These are phyloP conservation scores for Chrysotoxum bicinctum DNA, from an alignment of 2,888 invertebrate species.

Conservation along the genomic window DNA sequence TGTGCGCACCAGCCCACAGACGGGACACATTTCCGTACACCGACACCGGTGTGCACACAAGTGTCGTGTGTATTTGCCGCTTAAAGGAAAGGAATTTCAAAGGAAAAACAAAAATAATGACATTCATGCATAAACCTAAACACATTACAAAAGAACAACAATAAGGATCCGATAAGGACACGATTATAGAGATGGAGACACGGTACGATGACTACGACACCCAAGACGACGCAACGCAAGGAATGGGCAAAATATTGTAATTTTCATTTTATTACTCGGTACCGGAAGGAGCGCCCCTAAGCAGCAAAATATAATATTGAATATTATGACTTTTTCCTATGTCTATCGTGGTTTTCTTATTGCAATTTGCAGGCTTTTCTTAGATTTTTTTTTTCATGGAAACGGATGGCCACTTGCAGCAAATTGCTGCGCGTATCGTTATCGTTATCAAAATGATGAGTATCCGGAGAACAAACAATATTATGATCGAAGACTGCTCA, in stretches of 20 bases:
- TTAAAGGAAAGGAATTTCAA: conserved; percentile 29
- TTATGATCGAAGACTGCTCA: conserved; percentile 40
- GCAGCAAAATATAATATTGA: conserved; percentile 61
- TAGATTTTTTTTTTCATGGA: not conserved
- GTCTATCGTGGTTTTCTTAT: conserved; percentile 17
- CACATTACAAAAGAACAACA: conserved; percentile 37
- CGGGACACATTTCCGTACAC: no score
- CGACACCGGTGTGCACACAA: no score
- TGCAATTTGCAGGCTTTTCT: conserved; percentile 19
- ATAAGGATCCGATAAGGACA: conserved; percentile 47
- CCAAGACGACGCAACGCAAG: not conserved
- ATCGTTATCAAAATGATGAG: conserved; percentile 43
- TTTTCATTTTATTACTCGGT: conserved; percentile 66
- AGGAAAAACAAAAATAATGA: conserved; percentile 49
- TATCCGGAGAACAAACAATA: conserved; percentile 42
- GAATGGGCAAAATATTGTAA: conserved; percentile 52
- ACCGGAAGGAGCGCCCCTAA: conserved; percentile 35
- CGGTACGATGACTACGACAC: not conserved
- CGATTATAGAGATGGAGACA: conserved; percentile 14
- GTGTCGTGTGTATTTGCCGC: no score
- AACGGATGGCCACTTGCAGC: conserved; percentile 37
- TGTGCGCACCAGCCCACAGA: no score
- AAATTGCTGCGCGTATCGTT: conserved; percentile 35
- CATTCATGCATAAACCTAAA: conserved; percentile 5
- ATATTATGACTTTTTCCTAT: conserved; percentile 52